Evolutionary conservation across 1,140 invertebrate genomes (phyloP).

Genomic region (Cotesia typhae): DNA sequence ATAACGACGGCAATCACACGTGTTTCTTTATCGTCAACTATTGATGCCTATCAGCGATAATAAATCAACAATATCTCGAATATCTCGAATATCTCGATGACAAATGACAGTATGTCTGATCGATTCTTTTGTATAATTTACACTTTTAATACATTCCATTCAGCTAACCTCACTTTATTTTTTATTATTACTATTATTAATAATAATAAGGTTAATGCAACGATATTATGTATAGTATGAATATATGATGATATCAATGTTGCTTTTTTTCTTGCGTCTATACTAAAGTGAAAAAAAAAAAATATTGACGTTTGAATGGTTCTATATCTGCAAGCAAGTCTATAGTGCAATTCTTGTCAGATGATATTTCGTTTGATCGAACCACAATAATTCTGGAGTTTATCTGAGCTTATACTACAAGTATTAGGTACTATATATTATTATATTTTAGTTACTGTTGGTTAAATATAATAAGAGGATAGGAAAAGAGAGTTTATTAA

Average conservation of each 20-base stretch:
- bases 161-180: neutral
- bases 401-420: neutral
- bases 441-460: no score
- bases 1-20: slow-evolving; percentile 38
- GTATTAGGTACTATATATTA: neutral
- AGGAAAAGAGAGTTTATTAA: neutral
- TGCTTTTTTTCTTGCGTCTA: neutral
- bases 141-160: neutral
- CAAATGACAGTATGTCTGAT: slow-evolving; percentile 56
- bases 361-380: slow-evolving; percentile 21
- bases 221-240: slow-evolving; percentile 11
- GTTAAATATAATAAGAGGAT: neutral
- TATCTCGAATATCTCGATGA: slow-evolving; percentile 58
- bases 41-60: slow-evolving; percentile 29
- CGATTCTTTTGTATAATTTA: slow-evolving; percentile 49
- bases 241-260: neutral
- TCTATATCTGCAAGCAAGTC: neutral
- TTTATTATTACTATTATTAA: neutral
- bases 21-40: slow-evolving; percentile 30
- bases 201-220: neutral
- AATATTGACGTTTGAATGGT: slow-evolving; percentile 1
- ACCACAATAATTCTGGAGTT: slow-evolving; percentile 9
- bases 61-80: slow-evolving; percentile 52
- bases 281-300: neutral
- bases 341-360: no score